Evolutionary conservation across 2,888 invertebrate species (phyloP).

Genomic region (Kryphioiulus occultus): DNA sequence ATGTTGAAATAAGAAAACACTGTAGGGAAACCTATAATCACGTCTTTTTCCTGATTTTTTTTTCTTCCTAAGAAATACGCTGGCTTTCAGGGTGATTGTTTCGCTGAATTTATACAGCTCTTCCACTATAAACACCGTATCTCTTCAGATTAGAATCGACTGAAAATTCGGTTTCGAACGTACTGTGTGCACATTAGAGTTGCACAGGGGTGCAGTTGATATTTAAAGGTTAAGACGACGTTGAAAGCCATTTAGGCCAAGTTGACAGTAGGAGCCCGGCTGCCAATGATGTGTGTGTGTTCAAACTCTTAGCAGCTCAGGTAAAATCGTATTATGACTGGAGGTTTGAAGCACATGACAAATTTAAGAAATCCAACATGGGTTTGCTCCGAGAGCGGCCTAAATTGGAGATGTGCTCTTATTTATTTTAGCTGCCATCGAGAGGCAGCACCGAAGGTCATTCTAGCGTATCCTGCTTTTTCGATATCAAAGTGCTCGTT

Average conservation of each 20-base stretch:
- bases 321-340: background rate
- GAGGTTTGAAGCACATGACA: background rate
- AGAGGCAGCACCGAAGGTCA: background rate
- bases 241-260: background rate
- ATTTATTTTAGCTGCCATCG: background rate
- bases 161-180: background rate
- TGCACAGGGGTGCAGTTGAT: background rate
- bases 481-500: background rate
- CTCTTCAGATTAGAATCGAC: background rate
- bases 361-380: background rate
- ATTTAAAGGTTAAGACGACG: background rate
- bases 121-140: background rate
- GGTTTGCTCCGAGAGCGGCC: background rate
- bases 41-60: background rate
- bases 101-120: background rate
- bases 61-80: background rate
- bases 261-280: background rate
- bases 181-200: background rate
- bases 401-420: background rate
- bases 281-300: background rate
- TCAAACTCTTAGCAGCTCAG: background rate
- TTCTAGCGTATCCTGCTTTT: background rate
- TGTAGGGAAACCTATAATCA: background rate
- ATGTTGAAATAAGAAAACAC: background rate
- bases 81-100: background rate